Base-by-base conservation (phyloP, 2,888 invertebrate genomes). In the Herminia tarsipennalis region DNA sequence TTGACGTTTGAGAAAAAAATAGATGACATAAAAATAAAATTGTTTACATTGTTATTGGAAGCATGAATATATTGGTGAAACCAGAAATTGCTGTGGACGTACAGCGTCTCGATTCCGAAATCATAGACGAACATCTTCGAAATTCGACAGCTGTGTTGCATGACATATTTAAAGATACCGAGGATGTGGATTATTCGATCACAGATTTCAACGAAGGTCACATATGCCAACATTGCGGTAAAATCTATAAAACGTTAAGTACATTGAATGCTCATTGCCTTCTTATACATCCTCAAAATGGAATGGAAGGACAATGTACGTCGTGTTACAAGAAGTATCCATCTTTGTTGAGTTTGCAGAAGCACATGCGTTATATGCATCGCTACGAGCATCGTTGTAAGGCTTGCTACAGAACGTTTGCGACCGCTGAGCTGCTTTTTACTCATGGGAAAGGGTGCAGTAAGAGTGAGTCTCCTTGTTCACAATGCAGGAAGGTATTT, bases 151-250 rank as follows among this genome's bases (percentile, higher is more conserved):
- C 68, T 2, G 72, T 83, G 21, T 57, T 86, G 25, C 73, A 74
- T 8, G 80, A 81, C 17, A 82, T 82, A 41, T 45, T 81, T 12
- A 54, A 61, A 35, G 53, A 60, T 18, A 43, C 45, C 29, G 59
- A 66, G 20, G 68, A 62, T 8, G 55, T 28, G 16, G 25, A 29
- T 3, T 28, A 42, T 20, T 32, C 53, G 10, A 9, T 18, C 0
- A 9, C 10, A 6, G 17, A 44, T 9, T 9, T 32, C 4, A 64
- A 69, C 5, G 44, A 37, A 12, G 67, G 63, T 67, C 93, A 75
- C 85, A 76, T 57, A 81, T 76, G 93, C 81, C 54, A 88, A 80
- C 68, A 70, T 25, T 91, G 89, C 60, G 74, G 78, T 1, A 88
- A 85, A 58, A 59, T 70, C 1, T 90, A 88, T 56, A 88, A 84